Percentiles rank a stretch among this genome's conserved stretches.
These are phyloP conservation scores for Listrodromus nycthemerus DNA, from an alignment of 2,888 invertebrate genomes.

Conservation along the genomic window DNA sequence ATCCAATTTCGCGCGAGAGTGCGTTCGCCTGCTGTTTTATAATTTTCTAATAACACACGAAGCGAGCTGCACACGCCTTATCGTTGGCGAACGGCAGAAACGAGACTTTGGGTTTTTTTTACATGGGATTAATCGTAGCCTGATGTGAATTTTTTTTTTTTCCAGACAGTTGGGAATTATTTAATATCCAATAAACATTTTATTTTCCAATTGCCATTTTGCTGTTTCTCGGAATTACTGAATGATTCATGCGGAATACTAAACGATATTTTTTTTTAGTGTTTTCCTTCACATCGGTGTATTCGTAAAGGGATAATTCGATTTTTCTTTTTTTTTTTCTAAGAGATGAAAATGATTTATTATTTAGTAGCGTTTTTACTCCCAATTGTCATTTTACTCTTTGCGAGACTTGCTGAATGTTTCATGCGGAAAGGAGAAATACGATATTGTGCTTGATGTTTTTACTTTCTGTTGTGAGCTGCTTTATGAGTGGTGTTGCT, in stretches of 20 bases:
- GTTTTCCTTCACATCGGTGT: no score
- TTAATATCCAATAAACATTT: neutral
- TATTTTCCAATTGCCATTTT: no score
- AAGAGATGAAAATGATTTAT: neutral
- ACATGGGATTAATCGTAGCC: neutral
- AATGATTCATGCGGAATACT: no score
- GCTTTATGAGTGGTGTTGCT: neutral
- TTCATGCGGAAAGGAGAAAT: no score
- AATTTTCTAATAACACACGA: constrained; percentile 19
- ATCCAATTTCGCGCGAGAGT: constrained; percentile 13
- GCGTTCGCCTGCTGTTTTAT: neutral
- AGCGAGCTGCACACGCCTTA: neutral
- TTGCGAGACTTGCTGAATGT: no score
- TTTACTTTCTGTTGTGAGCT: no score
- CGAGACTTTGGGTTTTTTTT: neutral
- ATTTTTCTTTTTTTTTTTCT: no score
- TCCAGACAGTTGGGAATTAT: neutral
- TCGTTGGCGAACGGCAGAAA: neutral
- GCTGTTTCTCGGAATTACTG: no score
- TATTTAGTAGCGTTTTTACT: neutral
- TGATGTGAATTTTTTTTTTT: neutral
- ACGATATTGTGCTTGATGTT: no score
- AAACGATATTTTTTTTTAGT: no score
- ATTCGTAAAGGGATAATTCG: no score
- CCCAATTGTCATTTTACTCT: no score